These are phyloP conservation scores for Rhinopithecus roxellana DNA, from an alignment of 2,113 vertebrate species.

Conservation along the genomic window DNA sequence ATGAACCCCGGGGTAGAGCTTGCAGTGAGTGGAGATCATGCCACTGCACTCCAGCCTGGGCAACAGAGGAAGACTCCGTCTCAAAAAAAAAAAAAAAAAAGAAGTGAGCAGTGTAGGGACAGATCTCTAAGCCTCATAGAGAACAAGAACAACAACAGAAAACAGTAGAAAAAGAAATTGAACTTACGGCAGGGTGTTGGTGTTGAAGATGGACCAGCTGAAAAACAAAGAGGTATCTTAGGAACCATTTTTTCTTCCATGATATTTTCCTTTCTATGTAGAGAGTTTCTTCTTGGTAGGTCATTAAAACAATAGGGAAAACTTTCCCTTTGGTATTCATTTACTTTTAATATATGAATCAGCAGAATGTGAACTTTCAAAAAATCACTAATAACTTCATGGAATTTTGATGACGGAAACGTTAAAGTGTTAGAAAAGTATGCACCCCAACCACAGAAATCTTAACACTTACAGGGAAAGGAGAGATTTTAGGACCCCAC, in stretches of 20 bases:
- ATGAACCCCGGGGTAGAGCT: no score
- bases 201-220: background rate
- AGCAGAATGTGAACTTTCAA: background rate
- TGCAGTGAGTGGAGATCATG: no score
- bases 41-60: no score
- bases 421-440: background rate
- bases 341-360: slow-evolving; percentile 11
- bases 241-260: background rate
- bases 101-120: background rate
- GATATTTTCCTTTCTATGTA: background rate
- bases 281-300: background rate
- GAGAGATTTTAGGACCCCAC: background rate
- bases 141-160: background rate
- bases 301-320: background rate
- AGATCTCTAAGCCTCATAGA: no score
- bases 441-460: background rate
- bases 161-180: background rate
- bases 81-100: no score
- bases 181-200: background rate
- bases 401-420: background rate
- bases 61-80: no score
- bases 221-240: slow-evolving; percentile 1
- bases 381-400: background rate
- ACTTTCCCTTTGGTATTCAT: background rate
- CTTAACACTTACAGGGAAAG: background rate